phyloP scores from a whole-genome alignment of 2,888 invertebrate genomes.

The Cantharis lateralis region DNA sequence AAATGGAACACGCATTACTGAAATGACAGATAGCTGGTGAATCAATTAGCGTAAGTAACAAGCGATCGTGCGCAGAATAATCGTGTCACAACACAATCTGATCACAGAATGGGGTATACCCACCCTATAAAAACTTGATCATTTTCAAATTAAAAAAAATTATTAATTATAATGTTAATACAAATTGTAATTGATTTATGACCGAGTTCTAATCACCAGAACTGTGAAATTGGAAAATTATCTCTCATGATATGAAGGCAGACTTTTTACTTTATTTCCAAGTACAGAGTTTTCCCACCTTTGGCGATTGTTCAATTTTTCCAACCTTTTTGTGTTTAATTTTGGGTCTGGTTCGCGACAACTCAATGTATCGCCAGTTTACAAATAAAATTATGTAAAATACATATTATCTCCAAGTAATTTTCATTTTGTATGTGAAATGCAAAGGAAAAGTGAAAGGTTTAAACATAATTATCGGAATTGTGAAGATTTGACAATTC shows the following conservation, averaged over 20 bases:
- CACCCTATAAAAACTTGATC: background rate
- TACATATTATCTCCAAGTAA: background rate
- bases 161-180: background rate
- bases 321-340: background rate
- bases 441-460: background rate
- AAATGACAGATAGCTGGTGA: constrained; percentile 47
- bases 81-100: constrained; percentile 23
- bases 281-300: background rate
- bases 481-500: background rate
- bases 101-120: constrained; percentile 16
- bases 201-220: background rate
- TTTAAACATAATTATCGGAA: background rate
- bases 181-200: background rate
- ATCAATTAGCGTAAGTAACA: constrained; percentile 50
- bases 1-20: constrained; percentile 48
- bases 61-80: constrained; percentile 31
- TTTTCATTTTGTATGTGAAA: background rate
- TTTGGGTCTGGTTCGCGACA: background rate
- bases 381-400: background rate
- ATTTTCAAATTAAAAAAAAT: background rate
- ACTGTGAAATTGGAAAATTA: background rate
- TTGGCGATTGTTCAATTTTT: background rate
- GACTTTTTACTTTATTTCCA: background rate
- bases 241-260: background rate
- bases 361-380: background rate